These are phyloP conservation scores for Oreortyx pictus DNA, from an alignment of 2,797 vertebrate genomes.

Conservation along the genomic window DNA sequence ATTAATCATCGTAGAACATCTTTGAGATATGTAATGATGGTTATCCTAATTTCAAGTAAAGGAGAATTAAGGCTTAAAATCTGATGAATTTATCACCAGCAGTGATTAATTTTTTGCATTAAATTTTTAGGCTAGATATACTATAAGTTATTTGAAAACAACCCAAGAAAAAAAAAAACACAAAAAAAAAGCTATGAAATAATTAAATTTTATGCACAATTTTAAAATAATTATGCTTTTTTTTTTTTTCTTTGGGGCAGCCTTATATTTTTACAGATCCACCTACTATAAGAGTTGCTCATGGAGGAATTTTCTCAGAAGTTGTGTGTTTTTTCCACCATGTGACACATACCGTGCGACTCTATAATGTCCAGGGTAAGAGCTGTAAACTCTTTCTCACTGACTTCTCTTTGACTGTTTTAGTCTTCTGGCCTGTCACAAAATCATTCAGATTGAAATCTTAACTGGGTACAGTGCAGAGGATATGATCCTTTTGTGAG, in stretches of 20 bases:
- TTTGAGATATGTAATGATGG: not conserved
- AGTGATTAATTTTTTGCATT: not conserved
- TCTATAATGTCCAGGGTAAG: slow-evolving; percentile 89
- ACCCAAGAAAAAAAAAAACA: too few relatives aligned
- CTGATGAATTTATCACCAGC: not conserved
- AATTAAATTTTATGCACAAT: not conserved
- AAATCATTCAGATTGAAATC: not conserved
- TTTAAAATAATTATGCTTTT: not conserved
- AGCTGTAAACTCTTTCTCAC: not conserved
- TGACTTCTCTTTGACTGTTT: not conserved
- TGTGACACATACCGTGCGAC: slow-evolving; percentile 85
- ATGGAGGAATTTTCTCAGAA: slow-evolving; percentile 89
- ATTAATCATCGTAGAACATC: not conserved
- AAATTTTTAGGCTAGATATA: not conserved
- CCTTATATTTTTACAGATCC: slow-evolving; percentile 80
- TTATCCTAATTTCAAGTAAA: not conserved
- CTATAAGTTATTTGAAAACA: not conserved
- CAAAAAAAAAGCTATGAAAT: not conserved
- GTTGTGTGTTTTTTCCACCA: slow-evolving; percentile 87
- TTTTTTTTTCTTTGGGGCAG: slow-evolving; percentile 71
- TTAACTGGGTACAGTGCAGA: not conserved
- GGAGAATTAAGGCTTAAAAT: not conserved
- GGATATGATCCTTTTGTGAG: not conserved
- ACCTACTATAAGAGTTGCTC: slow-evolving; percentile 84
- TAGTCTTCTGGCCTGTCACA: not conserved